phyloP scores from a whole-genome alignment of 2,888 invertebrate genomes.

The Temnothorax rugatulus region DNA sequence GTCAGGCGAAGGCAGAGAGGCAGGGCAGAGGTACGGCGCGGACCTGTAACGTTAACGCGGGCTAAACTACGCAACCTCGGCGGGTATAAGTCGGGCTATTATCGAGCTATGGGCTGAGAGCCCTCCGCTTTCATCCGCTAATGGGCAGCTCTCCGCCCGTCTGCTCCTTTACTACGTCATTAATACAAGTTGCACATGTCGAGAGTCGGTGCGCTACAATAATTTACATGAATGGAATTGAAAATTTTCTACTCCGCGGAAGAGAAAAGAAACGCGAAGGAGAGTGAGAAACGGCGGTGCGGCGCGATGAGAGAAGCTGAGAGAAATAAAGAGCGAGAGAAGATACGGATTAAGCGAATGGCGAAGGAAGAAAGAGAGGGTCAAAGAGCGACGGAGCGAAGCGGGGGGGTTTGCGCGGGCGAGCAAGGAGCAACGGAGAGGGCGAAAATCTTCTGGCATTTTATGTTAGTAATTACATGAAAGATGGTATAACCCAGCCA shows the following conservation, averaged over 20 bases:
- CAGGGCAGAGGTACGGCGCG: slow-evolving; percentile 74
- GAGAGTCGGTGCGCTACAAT: slow-evolving; percentile 86
- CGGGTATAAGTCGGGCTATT: slow-evolving; percentile 86
- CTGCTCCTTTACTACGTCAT: slow-evolving; percentile 86
- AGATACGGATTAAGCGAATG: slow-evolving; percentile 28
- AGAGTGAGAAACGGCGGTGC: slow-evolving; percentile 66
- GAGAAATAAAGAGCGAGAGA: slow-evolving; percentile 43
- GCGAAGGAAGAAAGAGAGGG: slow-evolving; percentile 59
- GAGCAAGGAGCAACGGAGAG: slow-evolving; percentile 67
- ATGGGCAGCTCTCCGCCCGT: slow-evolving; percentile 86
- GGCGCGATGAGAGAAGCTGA: slow-evolving; percentile 41
- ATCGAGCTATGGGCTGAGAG: slow-evolving; percentile 86
- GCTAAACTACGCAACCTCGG: slow-evolving; percentile 84
- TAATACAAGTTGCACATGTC: slow-evolving; percentile 86
- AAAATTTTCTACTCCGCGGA: slow-evolving; percentile 85
- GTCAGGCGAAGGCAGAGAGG: slow-evolving; percentile 64
- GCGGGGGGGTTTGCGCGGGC: slow-evolving; percentile 54
- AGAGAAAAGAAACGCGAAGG: slow-evolving; percentile 83
- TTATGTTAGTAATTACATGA: slow-evolving; percentile 85
- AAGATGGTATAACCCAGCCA: slow-evolving; percentile 81
- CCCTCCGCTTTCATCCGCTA: slow-evolving; percentile 86
- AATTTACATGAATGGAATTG: slow-evolving; percentile 86
- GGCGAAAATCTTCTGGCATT: slow-evolving; percentile 82
- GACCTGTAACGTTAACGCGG: slow-evolving; percentile 84
- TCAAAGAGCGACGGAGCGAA: slow-evolving; percentile 58